Evolutionary conservation across 2,888 invertebrate species (phyloP), one percentile per base, ranked within the genome.

Genomic region (Nebria salina): DNA sequence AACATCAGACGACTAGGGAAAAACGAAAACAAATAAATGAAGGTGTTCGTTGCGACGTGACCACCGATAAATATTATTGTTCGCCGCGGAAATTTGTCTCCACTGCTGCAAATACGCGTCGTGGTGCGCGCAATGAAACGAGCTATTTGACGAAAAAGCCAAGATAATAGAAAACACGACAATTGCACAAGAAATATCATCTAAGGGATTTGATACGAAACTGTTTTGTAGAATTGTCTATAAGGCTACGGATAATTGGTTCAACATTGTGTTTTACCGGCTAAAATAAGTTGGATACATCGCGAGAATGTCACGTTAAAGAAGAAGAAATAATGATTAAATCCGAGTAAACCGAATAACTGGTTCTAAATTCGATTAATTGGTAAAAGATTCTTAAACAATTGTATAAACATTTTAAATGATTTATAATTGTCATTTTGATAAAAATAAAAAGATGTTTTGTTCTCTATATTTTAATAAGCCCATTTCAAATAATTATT

Each of bases 41-140:
- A 73, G 41, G 43, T 25, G 68, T 68, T 68, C 26, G 68, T 68
- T 6, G 20, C 20, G 68, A 68, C 9, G 20, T 73, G 43, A 42
- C 41, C 73, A 34, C 20, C 26, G 73, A 73, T 73, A 73, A 73
- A 73, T 73, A 73, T 73, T 73, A 42, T 73, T 73, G 26, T 73
- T 34, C 41, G 15, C 3, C 15, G 73, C 13, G n/a, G 73, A 41
- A 41, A 42, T 73, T 70, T 70, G 25, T 66, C 15, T 26, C 70
- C 6, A 7, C 54, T 54, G 54, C 54, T 26, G 70, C 11, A 25
- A 70, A 70, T 70, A 70, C 70, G 34, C 34, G 70, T 70, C 15
- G 54, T 8, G 26, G 70, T 70, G 34, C 6, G 34, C 20, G 34
- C 70, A 70, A 70, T 70, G 70, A 20, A n/a, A 26, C 15, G 68